Base-by-base conservation (phyloP, 1,140 invertebrate genomes). In the Vanessa atalanta region DNA sequence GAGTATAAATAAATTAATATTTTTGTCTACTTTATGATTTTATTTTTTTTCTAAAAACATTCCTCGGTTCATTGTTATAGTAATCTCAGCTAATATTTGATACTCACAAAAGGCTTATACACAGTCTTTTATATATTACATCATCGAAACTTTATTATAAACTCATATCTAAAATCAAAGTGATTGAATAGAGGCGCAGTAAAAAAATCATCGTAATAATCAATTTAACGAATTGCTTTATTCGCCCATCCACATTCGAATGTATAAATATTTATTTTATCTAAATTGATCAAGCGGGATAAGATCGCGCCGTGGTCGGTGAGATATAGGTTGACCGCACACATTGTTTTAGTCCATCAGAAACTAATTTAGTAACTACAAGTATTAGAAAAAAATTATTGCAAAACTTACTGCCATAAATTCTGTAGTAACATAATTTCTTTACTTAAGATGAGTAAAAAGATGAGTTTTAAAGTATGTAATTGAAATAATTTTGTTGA, bases 261-360 rank as follows among this genome's bases (percentile, higher is more conserved):
- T 88, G 89, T 90, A 92, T 91, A 92, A 92, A 92, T 92, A 92
- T 92, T 92, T 91, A 89, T 91, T 92, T 92, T 91, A 92, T 92
- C 88, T 92, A 92, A 92, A 92, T 91, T 89, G 90, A 92, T 92
- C 90, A 85, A 88, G 70, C 72, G 78, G 88, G 88, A 92, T 92
- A 91, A 91, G 89, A 91, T 91, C 89, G 85, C 85, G 83, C 80
- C 77, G 76, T 73, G 79, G 81, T 77, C 80, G 69, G 82, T 88
- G 86, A 85, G 84, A 84, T 90, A 90, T 91, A 61, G 74, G 65
- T 53, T 67, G 55, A 47, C 47, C 70, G 65, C 74, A 72, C 65
- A 76, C 74, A 64, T 64, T 55, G 20, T 47, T 73, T 26, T 9
- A 65, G 23, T 15, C 48, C 14, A 51, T 43, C 37, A 43, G 37